Percentiles rank a stretch among this genome's conserved stretches.
Evolutionary conservation across 2,113 vertebrate species (phyloP).

Genomic region (Macquaria australasica): DNA sequence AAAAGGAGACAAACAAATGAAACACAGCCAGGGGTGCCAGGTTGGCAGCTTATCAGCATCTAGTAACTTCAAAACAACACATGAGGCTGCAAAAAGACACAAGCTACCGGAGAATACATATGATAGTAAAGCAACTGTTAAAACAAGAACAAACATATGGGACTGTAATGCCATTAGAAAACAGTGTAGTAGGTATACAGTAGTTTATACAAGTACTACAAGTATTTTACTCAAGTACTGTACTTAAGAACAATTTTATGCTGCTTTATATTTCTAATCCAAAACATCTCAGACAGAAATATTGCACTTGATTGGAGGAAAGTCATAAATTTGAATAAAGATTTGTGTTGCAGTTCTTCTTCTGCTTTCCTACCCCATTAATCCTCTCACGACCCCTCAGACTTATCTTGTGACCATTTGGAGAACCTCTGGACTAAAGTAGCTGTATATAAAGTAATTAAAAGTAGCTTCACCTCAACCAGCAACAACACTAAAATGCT

Average conservation of each 20-base stretch:
- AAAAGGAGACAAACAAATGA: constrained; percentile 51
- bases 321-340: too few species aligned
- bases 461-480: not conserved
- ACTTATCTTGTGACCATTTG: not conserved
- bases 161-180: not conserved
- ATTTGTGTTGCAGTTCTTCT: not conserved
- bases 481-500: not conserved
- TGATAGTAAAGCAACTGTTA: constrained; percentile 23
- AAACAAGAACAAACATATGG: constrained; percentile 29
- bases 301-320: not conserved
- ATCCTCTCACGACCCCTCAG: not conserved
- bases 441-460: not conserved
- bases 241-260: not conserved
- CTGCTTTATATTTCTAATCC: not conserved
- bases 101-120: not conserved
- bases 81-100: constrained; percentile 4
- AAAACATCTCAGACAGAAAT: not conserved
- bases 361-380: not conserved
- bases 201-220: not conserved
- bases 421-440: too few species aligned
- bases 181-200: not conserved
- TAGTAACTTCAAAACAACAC: constrained; percentile 50
- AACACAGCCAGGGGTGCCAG: constrained; percentile 52
- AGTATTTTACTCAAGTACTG: not conserved
- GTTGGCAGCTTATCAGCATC: constrained; percentile 60